These are phyloP conservation scores for Epizoanthus stellaris DNA, from an alignment of 92 coral and sea anemone species.

Conservation along the genomic window DNA sequence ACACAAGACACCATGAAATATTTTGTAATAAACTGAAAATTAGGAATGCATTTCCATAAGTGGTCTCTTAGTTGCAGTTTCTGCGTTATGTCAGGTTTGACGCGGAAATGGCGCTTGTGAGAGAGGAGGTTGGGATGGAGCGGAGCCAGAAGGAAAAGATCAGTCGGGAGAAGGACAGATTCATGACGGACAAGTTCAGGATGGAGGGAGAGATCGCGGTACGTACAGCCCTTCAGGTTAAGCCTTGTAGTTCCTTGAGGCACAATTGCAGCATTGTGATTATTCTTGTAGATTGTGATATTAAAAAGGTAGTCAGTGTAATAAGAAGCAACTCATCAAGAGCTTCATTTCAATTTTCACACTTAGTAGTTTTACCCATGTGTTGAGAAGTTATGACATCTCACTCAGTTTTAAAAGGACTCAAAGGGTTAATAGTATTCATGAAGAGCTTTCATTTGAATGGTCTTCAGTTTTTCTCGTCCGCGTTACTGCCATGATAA, in stretches of 20 bases:
- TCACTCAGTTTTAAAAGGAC: too few relatives aligned
- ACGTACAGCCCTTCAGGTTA: background rate
- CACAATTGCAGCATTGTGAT: background rate
- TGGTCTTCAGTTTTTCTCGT: too few relatives aligned
- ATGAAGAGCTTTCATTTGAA: too few relatives aligned
- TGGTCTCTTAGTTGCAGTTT: background rate
- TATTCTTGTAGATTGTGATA: too few relatives aligned
- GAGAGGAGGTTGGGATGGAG: conserved; percentile 81
- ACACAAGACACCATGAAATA: background rate
- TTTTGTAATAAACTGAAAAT: background rate
- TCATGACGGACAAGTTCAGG: conserved; percentile 76
- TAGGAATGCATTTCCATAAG: background rate
- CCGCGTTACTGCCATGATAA: too few relatives aligned
- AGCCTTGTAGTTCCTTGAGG: background rate
- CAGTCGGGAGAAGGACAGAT: conserved; percentile 88
- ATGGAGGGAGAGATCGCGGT: conserved; percentile 85
- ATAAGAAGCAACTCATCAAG: too few relatives aligned
- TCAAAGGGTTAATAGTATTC: too few relatives aligned
- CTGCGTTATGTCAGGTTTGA: conserved; percentile 73
- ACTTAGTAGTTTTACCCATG: too few relatives aligned
- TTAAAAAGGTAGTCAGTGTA: too few relatives aligned
- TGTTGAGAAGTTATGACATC: too few relatives aligned
- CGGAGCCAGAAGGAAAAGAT: conserved; percentile 80
- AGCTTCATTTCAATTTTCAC: too few relatives aligned
- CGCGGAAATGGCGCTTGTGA: conserved; percentile 76